These are phyloP conservation scores for Myotis findleyi DNA, from an alignment of 2,797 vertebrate species.

Conservation along the genomic window DNA sequence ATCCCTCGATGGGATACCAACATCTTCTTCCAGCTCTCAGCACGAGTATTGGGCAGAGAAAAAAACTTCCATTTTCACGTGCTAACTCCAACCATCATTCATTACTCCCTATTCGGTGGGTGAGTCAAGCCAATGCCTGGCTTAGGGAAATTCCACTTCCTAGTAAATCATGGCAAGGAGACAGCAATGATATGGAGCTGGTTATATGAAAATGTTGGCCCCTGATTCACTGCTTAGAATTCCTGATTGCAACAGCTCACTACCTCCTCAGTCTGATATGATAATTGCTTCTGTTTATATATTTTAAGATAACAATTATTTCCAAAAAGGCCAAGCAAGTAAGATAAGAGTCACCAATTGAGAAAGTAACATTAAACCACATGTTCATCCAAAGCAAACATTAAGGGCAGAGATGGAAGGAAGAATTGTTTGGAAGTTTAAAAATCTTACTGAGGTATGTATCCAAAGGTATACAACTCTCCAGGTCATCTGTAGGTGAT, in stretches of 20 bases:
- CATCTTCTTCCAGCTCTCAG: background rate
- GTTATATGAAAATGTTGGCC: background rate
- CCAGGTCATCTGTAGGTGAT: slow-evolving; percentile 95
- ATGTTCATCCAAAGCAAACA: background rate
- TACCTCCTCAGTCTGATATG: background rate
- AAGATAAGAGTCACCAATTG: background rate
- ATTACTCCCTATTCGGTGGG: background rate
- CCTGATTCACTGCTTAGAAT: slow-evolving; percentile 30
- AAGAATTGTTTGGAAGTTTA: background rate
- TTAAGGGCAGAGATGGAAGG: background rate
- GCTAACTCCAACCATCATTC: background rate
- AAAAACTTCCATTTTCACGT: slow-evolving; percentile 24
- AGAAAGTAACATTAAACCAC: background rate
- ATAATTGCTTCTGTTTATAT: slow-evolving; percentile 15
- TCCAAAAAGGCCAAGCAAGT: slow-evolving; percentile 34
- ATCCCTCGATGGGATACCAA: background rate
- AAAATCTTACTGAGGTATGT: slow-evolving; percentile 94
- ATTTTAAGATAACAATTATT: slow-evolving; percentile 41
- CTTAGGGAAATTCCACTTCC: slow-evolving; percentile 24
- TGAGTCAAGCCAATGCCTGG: background rate
- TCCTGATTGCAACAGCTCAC: slow-evolving; percentile 2
- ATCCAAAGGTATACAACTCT: slow-evolving; percentile 95
- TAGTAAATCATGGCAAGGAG: slow-evolving; percentile 16
- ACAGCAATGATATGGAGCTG: background rate
- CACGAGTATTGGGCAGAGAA: slow-evolving; percentile 17